Percentiles rank a stretch among this genome's conserved stretches.
phyloP scores from a whole-genome alignment of 2,888 invertebrate genomes.

The Balanococcus diminutus region DNA sequence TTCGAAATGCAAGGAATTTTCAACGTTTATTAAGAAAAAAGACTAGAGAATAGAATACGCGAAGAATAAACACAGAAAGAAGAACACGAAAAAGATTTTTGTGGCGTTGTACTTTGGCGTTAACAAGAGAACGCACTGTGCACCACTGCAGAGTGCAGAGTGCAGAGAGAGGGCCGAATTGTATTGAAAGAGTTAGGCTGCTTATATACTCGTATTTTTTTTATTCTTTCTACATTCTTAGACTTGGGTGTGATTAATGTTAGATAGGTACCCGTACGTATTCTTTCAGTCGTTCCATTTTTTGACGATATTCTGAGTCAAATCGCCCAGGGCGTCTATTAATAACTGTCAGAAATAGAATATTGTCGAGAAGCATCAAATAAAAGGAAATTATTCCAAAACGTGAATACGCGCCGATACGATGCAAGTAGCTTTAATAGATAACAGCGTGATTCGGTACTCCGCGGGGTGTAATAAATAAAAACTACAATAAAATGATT shows the following conservation, averaged over 20 bases:
- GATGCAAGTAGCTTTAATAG: slow-evolving; percentile 53
- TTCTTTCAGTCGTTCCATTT: slow-evolving; percentile 53
- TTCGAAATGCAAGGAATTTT: slow-evolving; percentile 7
- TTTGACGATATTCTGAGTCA: slow-evolving; percentile 55
- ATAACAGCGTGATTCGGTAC: slow-evolving; percentile 54
- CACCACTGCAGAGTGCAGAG: too few relatives aligned
- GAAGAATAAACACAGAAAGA: neutral
- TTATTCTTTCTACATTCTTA: slow-evolving; percentile 50
- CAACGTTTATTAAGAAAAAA: slow-evolving; percentile 13
- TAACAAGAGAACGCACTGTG: slow-evolving; percentile 42
- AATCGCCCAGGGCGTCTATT: slow-evolving; percentile 53
- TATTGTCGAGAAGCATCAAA: slow-evolving; percentile 55
- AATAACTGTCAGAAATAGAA: slow-evolving; percentile 55
- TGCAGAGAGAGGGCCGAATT: slow-evolving; percentile 17
- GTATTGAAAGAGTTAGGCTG: slow-evolving; percentile 46
- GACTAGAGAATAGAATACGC: neutral
- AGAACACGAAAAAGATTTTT: slow-evolving; percentile 43
- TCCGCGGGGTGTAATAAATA: slow-evolving; percentile 54
- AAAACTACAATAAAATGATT: slow-evolving; percentile 48
- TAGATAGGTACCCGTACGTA: slow-evolving; percentile 48
- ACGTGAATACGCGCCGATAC: slow-evolving; percentile 50
- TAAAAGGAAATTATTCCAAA: slow-evolving; percentile 54
- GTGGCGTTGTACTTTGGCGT: slow-evolving; percentile 37
- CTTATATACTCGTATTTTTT: slow-evolving; percentile 11
- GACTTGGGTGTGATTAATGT: slow-evolving; percentile 54